Evolutionary conservation across 2,888 invertebrate genomes (phyloP), one percentile per base, ranked within the genome.

Genomic region (Agriopis leucophaearia): DNA sequence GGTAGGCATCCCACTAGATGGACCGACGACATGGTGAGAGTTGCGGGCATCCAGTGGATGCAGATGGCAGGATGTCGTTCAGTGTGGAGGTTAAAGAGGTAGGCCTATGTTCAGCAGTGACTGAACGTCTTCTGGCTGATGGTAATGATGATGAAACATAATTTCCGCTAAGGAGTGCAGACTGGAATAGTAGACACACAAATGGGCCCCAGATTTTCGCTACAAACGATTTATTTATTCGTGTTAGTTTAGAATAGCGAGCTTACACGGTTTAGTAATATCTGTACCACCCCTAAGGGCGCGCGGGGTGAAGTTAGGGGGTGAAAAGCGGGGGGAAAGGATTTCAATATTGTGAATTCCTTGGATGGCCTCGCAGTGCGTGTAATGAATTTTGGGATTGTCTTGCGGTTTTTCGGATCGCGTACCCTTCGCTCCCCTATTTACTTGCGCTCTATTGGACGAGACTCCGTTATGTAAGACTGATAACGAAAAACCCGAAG

Each of bases 321-420:
- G 75, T 73, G 75, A 60, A n/a, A 42, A 12, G 50, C 78, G 80
- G 73, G 77, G 65, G 66, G 75, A 7, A 42, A 79, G 88, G 88
- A 88, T 90, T 92, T 88, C 92, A 92, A 92, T 93, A 93, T 94
- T 94, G 94, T 92, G 92, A 93, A 94, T 94, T 93, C 94, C 92
- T 75, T 82, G 89, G 87, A 90, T 91, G 90, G 83, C 88, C 88
- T 85, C 83, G 73, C 77, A 83, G 84, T 86, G 86, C 89, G 88
- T 88, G 88, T 93, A 94, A 94, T 93, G 93, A 93, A 94, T 93
- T 94, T 92, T 80, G 88, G 91, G 89, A 91, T 91, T 90, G 90
- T 88, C 91, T 91, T 92, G 93, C 81, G 94, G 93, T 92, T 91
- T 90, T 89, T 90, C 88, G 88, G 86, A 80, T 81, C 80, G 80